Evolutionary conservation across 1,140 invertebrate species (phyloP).

Genomic region (Geopemphigus sp.): DNA sequence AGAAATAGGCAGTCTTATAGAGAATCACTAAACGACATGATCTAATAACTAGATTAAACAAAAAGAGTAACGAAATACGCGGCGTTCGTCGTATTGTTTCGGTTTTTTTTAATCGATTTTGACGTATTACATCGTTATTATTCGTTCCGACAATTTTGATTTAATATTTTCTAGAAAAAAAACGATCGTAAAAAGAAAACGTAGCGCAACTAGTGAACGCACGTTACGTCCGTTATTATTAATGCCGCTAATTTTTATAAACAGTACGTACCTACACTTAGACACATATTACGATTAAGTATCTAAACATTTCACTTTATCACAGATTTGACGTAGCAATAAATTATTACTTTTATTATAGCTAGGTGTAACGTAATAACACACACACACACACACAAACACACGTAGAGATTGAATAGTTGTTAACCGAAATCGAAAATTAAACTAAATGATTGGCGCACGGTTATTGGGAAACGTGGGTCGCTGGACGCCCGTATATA

Average conservation of each 20-base stretch:
- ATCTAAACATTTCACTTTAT: constrained; percentile 43
- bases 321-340: constrained; percentile 30
- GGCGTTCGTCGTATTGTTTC: too few relatives aligned
- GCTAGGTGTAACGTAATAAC: neutral
- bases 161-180: constrained; percentile 8
- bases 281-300: constrained; percentile 1
- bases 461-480: neutral
- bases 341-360: constrained; percentile 17
- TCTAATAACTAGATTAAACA: constrained; percentile 20
- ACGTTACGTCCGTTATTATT: neutral
- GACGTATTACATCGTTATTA: neutral
- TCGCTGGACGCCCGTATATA: too few relatives aligned
- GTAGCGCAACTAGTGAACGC: too few relatives aligned
- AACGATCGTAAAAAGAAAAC: neutral
- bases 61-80: neutral
- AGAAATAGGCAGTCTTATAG: constrained; percentile 48
- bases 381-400: too few relatives aligned
- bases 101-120: neutral
- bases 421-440: neutral
- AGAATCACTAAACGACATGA: constrained; percentile 40
- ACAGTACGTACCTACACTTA: neutral
- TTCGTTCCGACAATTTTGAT: constrained; percentile 1
- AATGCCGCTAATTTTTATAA: neutral
- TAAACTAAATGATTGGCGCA: neutral
- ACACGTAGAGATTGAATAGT: neutral